Conservation (phyloP, 2,113 vertebrate species). For the Cyprinodon variegatus region DNA sequence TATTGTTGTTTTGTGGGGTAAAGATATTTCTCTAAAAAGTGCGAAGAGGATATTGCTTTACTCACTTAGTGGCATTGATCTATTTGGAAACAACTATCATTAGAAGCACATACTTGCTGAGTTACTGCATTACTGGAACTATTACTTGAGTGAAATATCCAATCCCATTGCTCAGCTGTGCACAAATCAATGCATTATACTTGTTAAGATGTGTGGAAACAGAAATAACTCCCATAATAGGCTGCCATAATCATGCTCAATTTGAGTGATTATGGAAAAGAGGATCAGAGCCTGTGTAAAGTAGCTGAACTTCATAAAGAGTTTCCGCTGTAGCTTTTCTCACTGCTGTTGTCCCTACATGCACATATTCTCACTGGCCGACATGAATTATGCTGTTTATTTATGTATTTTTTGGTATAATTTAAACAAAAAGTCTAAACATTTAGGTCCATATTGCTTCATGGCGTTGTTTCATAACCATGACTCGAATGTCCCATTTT, state of each 20-base stretch:
- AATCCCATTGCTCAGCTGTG: constrained; percentile 2
- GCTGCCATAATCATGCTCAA: neutral
- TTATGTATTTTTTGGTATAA: neutral
- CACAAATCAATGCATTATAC: neutral
- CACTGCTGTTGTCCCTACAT: neutral
- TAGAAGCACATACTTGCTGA: neutral
- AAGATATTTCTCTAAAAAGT: neutral
- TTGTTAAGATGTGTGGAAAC: constrained; percentile 1
- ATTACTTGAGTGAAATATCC: neutral
- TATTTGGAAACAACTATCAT: constrained; percentile 4
- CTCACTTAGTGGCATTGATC: neutral
- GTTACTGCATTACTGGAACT: constrained; percentile 5
- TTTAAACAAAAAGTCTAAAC: neutral
- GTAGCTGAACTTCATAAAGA: neutral
- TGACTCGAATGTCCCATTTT: neutral
- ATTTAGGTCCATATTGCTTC: neutral
- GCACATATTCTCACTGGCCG: neutral
- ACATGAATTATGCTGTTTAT: neutral
- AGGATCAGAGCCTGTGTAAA: neutral
- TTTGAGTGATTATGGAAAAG: neutral
- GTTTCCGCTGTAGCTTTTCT: neutral
- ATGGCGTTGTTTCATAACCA: neutral
- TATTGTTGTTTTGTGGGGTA: neutral
- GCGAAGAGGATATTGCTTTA: neutral
- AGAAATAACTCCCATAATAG: constrained; percentile 7